phyloP scores from a whole-genome alignment of 53 echinoderm and acorn worm genomes.

The Patiria pectinifera region DNA sequence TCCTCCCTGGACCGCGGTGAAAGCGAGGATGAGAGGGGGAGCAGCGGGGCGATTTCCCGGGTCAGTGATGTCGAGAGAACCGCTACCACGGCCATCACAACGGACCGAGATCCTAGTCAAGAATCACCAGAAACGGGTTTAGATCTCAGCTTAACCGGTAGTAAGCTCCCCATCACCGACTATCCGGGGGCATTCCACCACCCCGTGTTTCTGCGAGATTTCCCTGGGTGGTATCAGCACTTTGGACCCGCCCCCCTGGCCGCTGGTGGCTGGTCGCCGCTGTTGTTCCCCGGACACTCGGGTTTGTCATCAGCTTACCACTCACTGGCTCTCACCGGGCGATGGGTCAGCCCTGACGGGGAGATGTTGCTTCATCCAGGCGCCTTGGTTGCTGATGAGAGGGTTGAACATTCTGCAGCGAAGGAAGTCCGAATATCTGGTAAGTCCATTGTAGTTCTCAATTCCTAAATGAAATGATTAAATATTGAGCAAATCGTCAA shows the following conservation, averaged over 20 bases:
- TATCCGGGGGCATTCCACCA: not conserved
- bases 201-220: conserved; percentile 11
- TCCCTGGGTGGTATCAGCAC: conserved; percentile 24
- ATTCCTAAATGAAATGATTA: not conserved
- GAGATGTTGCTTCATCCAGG: not conserved
- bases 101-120: not conserved
- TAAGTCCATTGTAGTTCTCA: not conserved
- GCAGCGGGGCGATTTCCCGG: not conserved
- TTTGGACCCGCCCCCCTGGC: conserved; percentile 23
- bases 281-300: not conserved
- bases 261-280: conserved; percentile 10
- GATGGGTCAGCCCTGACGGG: conserved; percentile 14
- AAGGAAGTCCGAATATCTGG: not conserved
- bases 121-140: not conserved
- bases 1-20: not conserved
- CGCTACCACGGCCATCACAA: not conserved
- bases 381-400: not conserved
- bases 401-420: not conserved
- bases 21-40: not conserved
- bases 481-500: too few relatives aligned
- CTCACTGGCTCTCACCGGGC: conserved; percentile 6
- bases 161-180: not conserved
- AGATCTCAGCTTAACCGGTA: not conserved
- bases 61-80: too few relatives aligned
- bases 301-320: not conserved